Conservation (phyloP, 2,797 vertebrate species). For the Rhynchotus rufescens region DNA sequence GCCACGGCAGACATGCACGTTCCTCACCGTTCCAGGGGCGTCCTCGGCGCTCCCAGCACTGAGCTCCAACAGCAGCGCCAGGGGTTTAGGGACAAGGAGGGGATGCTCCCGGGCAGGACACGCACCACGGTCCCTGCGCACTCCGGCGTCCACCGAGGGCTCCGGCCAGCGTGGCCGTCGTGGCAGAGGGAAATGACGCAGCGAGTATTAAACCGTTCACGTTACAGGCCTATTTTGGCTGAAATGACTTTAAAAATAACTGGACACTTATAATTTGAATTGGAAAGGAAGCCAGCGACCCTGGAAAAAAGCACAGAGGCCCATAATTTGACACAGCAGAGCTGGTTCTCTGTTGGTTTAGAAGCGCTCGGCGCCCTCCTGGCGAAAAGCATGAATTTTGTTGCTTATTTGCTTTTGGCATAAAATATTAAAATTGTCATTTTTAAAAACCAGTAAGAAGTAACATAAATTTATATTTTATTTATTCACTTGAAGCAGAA, state of each 20-base stretch:
- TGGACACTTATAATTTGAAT: not conserved
- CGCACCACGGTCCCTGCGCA: not conserved
- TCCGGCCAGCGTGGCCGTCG: not conserved
- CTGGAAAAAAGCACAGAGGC: not conserved
- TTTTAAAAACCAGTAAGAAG: not conserved
- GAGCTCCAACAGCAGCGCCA: not conserved
- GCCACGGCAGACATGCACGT: not conserved
- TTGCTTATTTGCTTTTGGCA: not conserved
- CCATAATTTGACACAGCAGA: not conserved
- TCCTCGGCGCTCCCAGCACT: not conserved
- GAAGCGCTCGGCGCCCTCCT: not conserved
- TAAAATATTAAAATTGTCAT: not conserved
- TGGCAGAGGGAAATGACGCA: not conserved
- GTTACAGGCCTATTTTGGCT: not conserved
- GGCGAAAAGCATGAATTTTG: not conserved
- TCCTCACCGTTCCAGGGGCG: not conserved
- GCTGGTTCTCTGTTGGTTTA: not conserved
- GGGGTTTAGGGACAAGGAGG: not conserved
- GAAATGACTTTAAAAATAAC: constrained; percentile 28
- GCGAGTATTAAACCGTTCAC: not conserved
- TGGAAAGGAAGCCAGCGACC: not conserved
- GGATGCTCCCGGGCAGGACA: not conserved
- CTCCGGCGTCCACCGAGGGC: not conserved
- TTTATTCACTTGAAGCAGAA: not conserved
- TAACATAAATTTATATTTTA: not conserved